phyloP scores from a whole-genome alignment of 2,113 vertebrate genomes.

The Toxostoma redivivum region DNA sequence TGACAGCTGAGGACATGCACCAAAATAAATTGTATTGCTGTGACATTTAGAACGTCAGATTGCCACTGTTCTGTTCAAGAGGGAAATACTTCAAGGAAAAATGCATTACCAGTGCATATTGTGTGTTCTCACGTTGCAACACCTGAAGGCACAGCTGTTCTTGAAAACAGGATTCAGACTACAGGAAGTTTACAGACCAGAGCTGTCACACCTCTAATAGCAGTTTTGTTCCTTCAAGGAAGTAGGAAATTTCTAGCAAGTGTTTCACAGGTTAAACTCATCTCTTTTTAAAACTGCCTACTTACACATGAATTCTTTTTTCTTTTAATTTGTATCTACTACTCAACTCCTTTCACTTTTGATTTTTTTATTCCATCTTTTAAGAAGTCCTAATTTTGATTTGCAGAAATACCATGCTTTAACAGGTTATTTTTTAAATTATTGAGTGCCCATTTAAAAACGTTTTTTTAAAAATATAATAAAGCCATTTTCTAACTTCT shows the following conservation, averaged over 20 bases:
- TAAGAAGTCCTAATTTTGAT: neutral
- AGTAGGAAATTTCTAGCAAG: neutral
- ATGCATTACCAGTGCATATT: neutral
- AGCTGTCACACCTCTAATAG: neutral
- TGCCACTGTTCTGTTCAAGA: neutral
- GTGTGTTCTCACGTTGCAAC: neutral
- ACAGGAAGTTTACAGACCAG: neutral
- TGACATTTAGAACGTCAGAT: neutral
- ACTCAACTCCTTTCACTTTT: neutral
- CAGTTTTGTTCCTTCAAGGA: neutral
- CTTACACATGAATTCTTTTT: fast-evolving
- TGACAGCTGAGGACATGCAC: neutral
- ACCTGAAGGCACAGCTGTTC: neutral
- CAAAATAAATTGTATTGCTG: neutral
- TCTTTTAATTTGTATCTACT: neutral
- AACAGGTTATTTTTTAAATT: neutral
- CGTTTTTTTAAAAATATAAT: neutral
- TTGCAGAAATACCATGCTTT: neutral
- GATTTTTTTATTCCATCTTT: neutral
- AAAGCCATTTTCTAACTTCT: neutral
- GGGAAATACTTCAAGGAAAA: neutral
- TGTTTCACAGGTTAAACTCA: neutral
- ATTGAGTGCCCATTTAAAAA: neutral
- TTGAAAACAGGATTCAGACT: neutral
- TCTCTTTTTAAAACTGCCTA: neutral